These are phyloP conservation scores for Diacarnus erythraeanus DNA, from an alignment of 37 sponge, comb jelly and placozoan genomes.

Conservation along the genomic window DNA sequence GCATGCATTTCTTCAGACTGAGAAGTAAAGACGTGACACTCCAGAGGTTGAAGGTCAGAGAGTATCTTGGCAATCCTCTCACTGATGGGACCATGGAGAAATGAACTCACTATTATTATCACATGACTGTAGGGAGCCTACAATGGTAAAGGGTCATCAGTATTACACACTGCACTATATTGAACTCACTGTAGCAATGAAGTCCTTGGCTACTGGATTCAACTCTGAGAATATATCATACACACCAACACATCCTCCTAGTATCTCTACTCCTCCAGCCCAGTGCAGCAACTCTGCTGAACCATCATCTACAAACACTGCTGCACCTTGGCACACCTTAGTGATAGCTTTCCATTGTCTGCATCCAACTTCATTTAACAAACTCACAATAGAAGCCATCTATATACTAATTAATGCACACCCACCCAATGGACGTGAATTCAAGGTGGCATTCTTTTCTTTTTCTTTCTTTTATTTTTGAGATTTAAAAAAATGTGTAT, in stretches of 20 bases:
- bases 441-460: neutral
- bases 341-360: slow-evolving; percentile 18
- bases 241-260: slow-evolving; percentile 33
- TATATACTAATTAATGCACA: too few relatives aligned
- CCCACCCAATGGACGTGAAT: too few relatives aligned
- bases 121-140: slow-evolving; percentile 63
- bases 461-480: neutral
- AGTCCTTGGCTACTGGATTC: slow-evolving; percentile 37
- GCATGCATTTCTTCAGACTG: slow-evolving; percentile 39
- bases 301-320: slow-evolving; percentile 49
- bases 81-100: slow-evolving; percentile 22
- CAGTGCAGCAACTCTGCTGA: slow-evolving; percentile 67
- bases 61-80: slow-evolving; percentile 34
- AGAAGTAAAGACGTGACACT: slow-evolving; percentile 52
- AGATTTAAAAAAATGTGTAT: slow-evolving; percentile 18
- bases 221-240: slow-evolving; percentile 21
- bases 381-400: too few relatives aligned
- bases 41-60: slow-evolving; percentile 56
- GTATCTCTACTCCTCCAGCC: slow-evolving; percentile 42
- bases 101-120: slow-evolving; percentile 43
- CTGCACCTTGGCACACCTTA: slow-evolving; percentile 21
- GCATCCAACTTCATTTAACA: neutral
- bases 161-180: neutral
- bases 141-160: neutral
- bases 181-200: slow-evolving; percentile 37